Percentiles rank a stretch among this genome's conserved stretches.
Conservation (phyloP, 2,113 vertebrate genomes). For the Seriola quinqueradiata region DNA sequence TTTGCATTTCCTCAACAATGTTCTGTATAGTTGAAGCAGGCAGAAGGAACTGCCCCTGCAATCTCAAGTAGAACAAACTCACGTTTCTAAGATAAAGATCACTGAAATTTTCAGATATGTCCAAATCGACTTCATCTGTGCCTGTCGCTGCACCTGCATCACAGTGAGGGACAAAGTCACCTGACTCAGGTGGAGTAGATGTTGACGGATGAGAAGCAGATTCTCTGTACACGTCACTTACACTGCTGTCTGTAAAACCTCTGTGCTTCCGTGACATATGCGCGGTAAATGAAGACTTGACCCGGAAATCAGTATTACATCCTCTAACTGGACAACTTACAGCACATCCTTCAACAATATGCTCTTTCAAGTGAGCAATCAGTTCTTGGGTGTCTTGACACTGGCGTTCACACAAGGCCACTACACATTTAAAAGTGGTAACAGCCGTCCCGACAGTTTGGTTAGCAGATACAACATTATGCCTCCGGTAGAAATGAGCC, state of each 20-base stretch:
- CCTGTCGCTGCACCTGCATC: constrained; percentile 1
- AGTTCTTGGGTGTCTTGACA: neutral
- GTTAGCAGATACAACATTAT: neutral
- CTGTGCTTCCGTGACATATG: constrained; percentile 20
- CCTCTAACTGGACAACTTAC: constrained; percentile 10
- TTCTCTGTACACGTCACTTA: constrained; percentile 14
- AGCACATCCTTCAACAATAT: constrained; percentile 2
- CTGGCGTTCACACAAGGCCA: neutral
- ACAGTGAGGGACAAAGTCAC: neutral
- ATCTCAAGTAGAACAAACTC: constrained; percentile 50
- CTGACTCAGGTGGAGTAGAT: neutral
- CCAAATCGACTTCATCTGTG: constrained; percentile 19
- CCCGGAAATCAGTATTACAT: neutral
- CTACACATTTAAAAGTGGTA: neutral
- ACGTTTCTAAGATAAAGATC: constrained; percentile 51
- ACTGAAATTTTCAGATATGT: constrained; percentile 19
- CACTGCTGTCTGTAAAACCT: constrained; percentile 4
- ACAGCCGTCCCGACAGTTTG: neutral
- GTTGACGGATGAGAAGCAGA: constrained; percentile 2
- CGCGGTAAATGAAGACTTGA: neutral
- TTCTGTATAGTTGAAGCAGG: constrained; percentile 51
- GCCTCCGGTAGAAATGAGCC: constrained; percentile 16
- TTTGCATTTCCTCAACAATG: constrained; percentile 59
- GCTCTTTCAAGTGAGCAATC: constrained; percentile 1
- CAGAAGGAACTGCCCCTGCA: constrained; percentile 48